Evolutionary conservation across 2,113 vertebrate genomes (phyloP), one percentile per base, ranked within the genome.

Genomic region (Istiophorus platypterus): DNA sequence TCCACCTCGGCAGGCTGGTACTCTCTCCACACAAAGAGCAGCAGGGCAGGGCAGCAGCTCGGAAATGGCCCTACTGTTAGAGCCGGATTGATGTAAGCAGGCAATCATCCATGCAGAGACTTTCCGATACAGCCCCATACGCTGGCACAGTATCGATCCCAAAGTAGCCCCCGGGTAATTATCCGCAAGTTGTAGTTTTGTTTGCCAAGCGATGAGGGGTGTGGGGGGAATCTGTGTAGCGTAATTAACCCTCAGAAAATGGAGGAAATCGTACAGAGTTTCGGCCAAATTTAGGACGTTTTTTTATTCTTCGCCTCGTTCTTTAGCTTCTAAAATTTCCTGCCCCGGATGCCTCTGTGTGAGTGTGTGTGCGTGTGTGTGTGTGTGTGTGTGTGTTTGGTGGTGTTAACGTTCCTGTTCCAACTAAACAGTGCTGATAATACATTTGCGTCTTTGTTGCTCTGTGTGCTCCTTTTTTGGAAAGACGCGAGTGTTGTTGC

Each of bases 131-230:
- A 29, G 73, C 74, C 77, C 64, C 75, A 59, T 85, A 79, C 51
- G 85, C 79, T 76, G 84, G 75, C 27, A 64, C 67, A 3, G 62
- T 81, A 92, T 94, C 58, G 93, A 94, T 88, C 85, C 66, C 58
- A 68, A 90, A 86, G 70, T 86, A 73, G n/a, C 10, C 91, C 91
- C 0, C 27, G 22, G 75, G 92, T 88, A 47, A 88, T 89, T 82
- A 78, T 85, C 72, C 66, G 81, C 83, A 91, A 84, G 62, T 82
- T 89, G 78, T 79, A 80, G 74, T 81, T 74, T 74, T 82, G 73
- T 75, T 62, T n/a, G 22, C 47, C 66, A 61, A 51, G 73, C 83
- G n/a, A 86, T 72, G 56, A 49, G 82, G 87, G n/a, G n/a, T n/a
- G n/a, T 91, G 86, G n/a, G 89, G 88, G 18, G n/a, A 24, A 65